Base-by-base conservation (phyloP, 2,888 invertebrate species). In the Stratiomys singularior region DNA sequence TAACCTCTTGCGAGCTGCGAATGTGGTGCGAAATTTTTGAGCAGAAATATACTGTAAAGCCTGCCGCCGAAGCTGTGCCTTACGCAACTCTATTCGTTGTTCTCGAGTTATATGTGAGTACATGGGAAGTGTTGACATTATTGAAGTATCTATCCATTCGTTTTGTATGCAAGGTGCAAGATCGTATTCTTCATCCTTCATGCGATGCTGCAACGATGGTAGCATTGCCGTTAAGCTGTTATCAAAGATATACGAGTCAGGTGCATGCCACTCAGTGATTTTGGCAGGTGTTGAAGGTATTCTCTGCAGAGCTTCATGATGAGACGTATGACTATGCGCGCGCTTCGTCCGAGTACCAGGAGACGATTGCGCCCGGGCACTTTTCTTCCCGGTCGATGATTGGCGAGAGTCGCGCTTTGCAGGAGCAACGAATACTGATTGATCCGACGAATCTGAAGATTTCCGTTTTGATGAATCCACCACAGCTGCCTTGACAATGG, bases 221-320 rank as follows among this genome's bases (percentile, higher is more conserved):
- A 52, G 37, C 37, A 74, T 58, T 5, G 80, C 79, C 76, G 81
- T 81, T 66, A 81, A 80, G 44, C 79, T 88, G 79, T 88, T 89
- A 66, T 88, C 86, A 79, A 88, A 89, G 77, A 89, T 83, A 15
- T 86, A 87, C 23, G 88, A 87, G 5, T 88, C 89, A 0, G 90
- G 90, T 1, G 90, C 89, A 76, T 89, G 89, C 90, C 90, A 90
- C 63, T 84, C 82, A 47, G 72, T 72, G 58, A 78, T 78, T 15
- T 27, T 28, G 1, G 81, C 81, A 9, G 69, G 76, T n/a, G 56
- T 78, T 83, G 81, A 80, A 64, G 88, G 87, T 90, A 90, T 90
- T 89, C 90, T 89, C 82, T 90, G 90, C 76, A 90, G 82, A 0
- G 90, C 89, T 83, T 91, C 90, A 81, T 91, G 90, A 28, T 89